Conservation (phyloP, 2,888 invertebrate species). For the Halictus quadricinctus region DNA sequence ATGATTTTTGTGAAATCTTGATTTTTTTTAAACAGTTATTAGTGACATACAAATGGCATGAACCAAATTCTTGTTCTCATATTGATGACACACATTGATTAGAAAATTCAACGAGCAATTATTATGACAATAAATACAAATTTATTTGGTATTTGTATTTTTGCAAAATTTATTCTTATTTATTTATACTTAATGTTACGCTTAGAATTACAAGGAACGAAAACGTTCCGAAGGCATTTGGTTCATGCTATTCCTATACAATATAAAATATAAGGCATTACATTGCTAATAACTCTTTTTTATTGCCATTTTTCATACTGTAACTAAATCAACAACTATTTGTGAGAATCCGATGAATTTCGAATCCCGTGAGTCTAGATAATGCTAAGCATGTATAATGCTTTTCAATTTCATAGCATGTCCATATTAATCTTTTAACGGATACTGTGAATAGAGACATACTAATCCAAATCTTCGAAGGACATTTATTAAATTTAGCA, state of each 20-base stretch:
- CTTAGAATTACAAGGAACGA: not conserved
- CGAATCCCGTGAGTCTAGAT: constrained; percentile 33
- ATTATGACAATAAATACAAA: constrained; percentile 50
- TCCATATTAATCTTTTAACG: constrained; percentile 47
- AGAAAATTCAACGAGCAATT: constrained; percentile 23
- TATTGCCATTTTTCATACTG: constrained; percentile 50
- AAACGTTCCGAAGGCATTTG: constrained; percentile 35
- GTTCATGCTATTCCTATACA: constrained; percentile 52
- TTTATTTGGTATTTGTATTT: constrained; percentile 32
- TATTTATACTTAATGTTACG: not conserved
- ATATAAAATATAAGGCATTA: constrained; percentile 36
- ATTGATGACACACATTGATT: constrained; percentile 17
- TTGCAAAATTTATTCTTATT: constrained; percentile 14
- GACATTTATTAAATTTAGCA: constrained; percentile 1
- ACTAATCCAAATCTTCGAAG: not conserved
- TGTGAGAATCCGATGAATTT: constrained; percentile 46
- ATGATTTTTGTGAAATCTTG: constrained; percentile 67
- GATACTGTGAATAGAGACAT: not conserved
- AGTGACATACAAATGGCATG: constrained; percentile 45
- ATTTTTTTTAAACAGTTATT: constrained; percentile 46
- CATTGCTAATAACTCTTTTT: constrained; percentile 50
- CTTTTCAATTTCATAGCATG: constrained; percentile 39
- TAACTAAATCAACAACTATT: constrained; percentile 34
- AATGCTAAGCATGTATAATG: constrained; percentile 34
- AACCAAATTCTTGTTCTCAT: constrained; percentile 44